Evolutionary conservation across 2,888 invertebrate species (phyloP).

Genomic region (Eupithecia abbreviata): DNA sequence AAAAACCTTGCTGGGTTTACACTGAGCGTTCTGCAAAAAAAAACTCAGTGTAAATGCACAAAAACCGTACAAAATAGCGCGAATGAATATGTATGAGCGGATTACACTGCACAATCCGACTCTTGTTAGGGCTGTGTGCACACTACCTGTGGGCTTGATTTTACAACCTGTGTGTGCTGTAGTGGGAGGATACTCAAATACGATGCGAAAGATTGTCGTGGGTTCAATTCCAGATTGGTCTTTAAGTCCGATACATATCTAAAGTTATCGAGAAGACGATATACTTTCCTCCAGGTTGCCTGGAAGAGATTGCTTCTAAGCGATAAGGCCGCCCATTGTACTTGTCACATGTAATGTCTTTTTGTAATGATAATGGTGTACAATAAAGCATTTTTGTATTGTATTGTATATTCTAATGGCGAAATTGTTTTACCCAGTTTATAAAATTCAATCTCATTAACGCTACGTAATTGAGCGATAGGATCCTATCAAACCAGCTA

Average conservation of each 20-base stretch:
- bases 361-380: no score
- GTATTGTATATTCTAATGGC: no score
- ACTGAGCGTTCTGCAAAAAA: neutral
- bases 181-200: neutral
- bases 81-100: slow-evolving; percentile 36
- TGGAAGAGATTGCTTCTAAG: no score
- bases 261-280: no score
- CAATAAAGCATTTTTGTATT: no score
- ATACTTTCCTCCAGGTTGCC: no score
- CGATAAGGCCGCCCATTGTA: no score
- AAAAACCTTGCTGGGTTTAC: neutral
- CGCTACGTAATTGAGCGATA: neutral
- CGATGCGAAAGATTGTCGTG: neutral
- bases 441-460: neutral
- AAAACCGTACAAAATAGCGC: slow-evolving; percentile 28
- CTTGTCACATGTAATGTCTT: no score
- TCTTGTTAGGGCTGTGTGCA: slow-evolving; percentile 22
- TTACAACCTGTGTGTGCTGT: neutral
- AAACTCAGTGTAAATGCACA: slow-evolving; percentile 18
- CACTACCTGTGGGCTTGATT: neutral
- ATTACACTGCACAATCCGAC: slow-evolving; percentile 24
- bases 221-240: no score
- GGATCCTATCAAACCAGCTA: neutral
- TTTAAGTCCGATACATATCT: no score
- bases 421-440: neutral